Evolutionary conservation across 2,113 vertebrate species (phyloP).

Genomic region (Columbina picui): DNA sequence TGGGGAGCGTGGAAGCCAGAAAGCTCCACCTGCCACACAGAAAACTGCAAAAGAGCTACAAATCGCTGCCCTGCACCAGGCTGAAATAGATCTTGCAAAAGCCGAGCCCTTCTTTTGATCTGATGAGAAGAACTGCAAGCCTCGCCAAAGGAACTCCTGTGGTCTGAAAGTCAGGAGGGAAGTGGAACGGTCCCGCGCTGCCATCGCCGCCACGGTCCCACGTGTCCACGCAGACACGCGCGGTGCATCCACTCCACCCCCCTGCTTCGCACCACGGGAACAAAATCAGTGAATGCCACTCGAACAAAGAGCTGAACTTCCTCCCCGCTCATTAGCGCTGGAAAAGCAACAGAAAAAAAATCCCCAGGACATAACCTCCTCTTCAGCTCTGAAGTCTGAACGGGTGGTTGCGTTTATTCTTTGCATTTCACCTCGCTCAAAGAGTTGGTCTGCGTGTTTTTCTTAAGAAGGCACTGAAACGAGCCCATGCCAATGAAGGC

Average conservation of each 20-base stretch:
- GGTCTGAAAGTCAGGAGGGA: not conserved
- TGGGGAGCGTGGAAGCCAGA: not conserved
- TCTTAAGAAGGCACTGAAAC: not conserved
- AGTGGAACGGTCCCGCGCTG: fast-evolving
- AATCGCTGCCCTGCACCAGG: not conserved
- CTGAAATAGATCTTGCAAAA: not conserved
- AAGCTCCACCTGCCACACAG: fast-evolving
- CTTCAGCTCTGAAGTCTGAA: slow-evolving; percentile 45
- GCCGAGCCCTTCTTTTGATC: not conserved
- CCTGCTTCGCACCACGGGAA: not conserved
- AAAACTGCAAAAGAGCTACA: not conserved
- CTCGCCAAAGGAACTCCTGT: not conserved
- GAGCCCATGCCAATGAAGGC: fast-evolving
- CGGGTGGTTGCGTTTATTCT: not conserved
- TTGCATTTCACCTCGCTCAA: not conserved
- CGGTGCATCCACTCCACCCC: not conserved
- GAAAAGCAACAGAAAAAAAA: slow-evolving; percentile 47
- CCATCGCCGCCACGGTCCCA: not conserved
- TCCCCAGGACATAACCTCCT: slow-evolving; percentile 49
- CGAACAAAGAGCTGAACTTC: slow-evolving; percentile 53
- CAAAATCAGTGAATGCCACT: not conserved
- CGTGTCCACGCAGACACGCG: not conserved
- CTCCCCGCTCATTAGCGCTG: slow-evolving; percentile 51
- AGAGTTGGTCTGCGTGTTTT: fast-evolving
- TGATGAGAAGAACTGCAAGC: not conserved